phyloP scores from a whole-genome alignment of 2,113 vertebrate species.

The Monarcha castaneiventris region DNA sequence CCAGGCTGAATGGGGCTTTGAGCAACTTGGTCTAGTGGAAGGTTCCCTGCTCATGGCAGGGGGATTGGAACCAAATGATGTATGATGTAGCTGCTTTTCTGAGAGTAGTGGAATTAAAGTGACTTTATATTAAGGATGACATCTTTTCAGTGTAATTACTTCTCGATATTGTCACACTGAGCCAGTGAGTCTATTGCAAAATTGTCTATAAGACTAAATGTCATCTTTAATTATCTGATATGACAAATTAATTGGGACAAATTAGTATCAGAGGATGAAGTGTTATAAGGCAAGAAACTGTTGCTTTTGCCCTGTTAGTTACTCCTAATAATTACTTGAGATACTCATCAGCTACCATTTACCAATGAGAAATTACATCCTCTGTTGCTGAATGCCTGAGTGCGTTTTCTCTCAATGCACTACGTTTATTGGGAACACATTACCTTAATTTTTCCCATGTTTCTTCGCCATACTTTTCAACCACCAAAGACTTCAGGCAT shows the following conservation, averaged over 20 bases:
- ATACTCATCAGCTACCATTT: background rate
- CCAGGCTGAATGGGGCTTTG: background rate
- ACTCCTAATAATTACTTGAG: background rate
- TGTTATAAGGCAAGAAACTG: background rate
- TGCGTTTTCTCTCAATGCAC: background rate
- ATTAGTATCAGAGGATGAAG: background rate
- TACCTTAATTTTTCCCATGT: slow-evolving; percentile 81
- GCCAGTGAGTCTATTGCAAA: background rate
- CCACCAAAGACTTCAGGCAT: slow-evolving; percentile 73
- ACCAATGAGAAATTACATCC: background rate
- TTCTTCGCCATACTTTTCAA: slow-evolving; percentile 79
- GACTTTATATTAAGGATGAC: background rate
- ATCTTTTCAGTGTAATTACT: slow-evolving; percentile 20
- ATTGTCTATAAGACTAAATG: background rate
- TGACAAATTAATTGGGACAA: slow-evolving; percentile 21
- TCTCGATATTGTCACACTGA: background rate
- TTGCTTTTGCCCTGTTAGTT: background rate
- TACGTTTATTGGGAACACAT: background rate
- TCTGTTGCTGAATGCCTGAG: background rate
- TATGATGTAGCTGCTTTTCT: background rate
- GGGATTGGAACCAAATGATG: background rate
- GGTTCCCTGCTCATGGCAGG: background rate
- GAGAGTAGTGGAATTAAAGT: background rate
- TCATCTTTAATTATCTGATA: slow-evolving; percentile 17
- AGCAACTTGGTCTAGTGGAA: background rate